Evolutionary conservation across 2,113 vertebrate species (phyloP).

Genomic region (Microtus richardsoni): DNA sequence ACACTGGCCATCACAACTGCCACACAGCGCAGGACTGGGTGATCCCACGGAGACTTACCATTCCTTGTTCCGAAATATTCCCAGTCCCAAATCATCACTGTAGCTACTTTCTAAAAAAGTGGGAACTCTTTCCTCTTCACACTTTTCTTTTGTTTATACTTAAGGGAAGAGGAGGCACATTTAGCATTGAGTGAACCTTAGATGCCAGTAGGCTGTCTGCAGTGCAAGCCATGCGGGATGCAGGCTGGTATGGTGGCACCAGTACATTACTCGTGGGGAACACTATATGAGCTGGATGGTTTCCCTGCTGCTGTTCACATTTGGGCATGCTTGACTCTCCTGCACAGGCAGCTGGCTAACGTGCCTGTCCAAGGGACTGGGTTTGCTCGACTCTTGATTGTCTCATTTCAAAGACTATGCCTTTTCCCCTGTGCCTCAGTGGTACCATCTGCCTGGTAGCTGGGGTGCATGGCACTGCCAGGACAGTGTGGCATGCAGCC

Average conservation of each 20-base stretch:
- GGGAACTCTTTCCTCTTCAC: not conserved
- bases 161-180: not conserved
- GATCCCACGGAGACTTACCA: too few species aligned
- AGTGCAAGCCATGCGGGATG: not conserved
- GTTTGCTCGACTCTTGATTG: not conserved
- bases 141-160: not conserved
- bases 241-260: not conserved
- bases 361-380: not conserved
- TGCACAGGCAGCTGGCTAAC: not conserved
- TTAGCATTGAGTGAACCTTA: not conserved
- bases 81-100: too few species aligned
- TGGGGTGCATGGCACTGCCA: fast-evolving
- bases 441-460: not conserved
- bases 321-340: not conserved
- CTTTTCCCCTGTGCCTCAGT: not conserved
- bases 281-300: too few species aligned
- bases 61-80: not conserved
- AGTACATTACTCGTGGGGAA: not conserved
- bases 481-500: too few species aligned
- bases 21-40: not conserved
- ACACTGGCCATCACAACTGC: not conserved
- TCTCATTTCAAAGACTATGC: not conserved
- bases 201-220: not conserved
- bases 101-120: not conserved
- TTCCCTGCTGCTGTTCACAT: not conserved